Evolutionary conservation across 2,797 vertebrate genomes (phyloP).

Genomic region (Neosilurus hyrtlii): DNA sequence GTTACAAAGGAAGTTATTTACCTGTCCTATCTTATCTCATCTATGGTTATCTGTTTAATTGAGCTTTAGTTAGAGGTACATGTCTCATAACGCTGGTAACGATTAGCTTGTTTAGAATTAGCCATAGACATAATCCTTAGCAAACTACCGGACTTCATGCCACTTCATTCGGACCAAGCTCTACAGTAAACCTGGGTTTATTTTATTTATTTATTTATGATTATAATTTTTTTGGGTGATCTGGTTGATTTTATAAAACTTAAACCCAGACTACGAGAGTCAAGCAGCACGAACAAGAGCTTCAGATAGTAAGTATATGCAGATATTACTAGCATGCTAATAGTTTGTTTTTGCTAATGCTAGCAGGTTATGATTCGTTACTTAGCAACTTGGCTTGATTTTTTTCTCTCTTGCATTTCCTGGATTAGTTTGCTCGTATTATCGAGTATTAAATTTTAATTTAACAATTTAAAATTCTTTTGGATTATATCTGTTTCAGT

Average conservation of each 20-base stretch:
- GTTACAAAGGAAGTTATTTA: not conserved
- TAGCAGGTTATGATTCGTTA: constrained; percentile 5
- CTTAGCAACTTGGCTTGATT: not conserved
- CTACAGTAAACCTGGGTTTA: not conserved
- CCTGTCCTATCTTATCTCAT: not conserved
- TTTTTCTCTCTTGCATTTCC: not conserved
- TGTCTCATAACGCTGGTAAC: not conserved
- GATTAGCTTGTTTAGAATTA: not conserved
- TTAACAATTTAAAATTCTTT: no score
- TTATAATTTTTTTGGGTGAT: not conserved
- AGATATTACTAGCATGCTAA: not conserved
- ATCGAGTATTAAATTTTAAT: no score
- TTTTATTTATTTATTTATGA: no score
- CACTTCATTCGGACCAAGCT: not conserved
- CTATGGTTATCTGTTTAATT: not conserved
- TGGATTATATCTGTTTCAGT: not conserved
- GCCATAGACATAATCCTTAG: not conserved
- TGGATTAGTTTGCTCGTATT: no score
- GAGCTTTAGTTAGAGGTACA: not conserved
- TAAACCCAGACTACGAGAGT: no score
- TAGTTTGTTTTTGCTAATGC: not conserved
- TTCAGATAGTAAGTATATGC: constrained; percentile 8
- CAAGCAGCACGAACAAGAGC: not conserved
- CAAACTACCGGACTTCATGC: not conserved
- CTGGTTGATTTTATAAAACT: not conserved